Evolutionary conservation across 2,113 vertebrate species (phyloP).

Genomic region (Pluvialis apricaria): DNA sequence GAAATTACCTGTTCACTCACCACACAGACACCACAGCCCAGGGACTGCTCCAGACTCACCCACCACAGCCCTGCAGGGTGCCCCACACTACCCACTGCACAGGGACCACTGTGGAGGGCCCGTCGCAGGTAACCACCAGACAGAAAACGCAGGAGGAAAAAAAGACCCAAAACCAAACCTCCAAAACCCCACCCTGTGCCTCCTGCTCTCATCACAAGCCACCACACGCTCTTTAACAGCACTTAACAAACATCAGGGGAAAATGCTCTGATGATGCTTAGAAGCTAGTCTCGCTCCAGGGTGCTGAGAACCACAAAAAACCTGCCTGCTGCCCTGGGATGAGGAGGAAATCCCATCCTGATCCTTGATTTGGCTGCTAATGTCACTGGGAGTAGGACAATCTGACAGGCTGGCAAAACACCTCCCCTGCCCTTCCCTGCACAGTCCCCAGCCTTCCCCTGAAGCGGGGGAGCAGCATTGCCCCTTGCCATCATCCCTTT

Average conservation of each 20-base stretch:
- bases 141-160: neutral
- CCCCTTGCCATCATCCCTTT: neutral
- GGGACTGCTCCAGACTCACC: neutral
- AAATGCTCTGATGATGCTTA: neutral
- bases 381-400: neutral
- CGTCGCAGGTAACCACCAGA: neutral
- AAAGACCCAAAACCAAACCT: too few relatives aligned
- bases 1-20: neutral
- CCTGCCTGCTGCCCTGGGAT: neutral
- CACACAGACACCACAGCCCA: neutral
- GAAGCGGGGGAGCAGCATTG: neutral
- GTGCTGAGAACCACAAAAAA: neutral
- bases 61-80: neutral
- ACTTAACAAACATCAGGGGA: neutral
- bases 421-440: neutral
- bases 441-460: neutral
- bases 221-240: neutral
- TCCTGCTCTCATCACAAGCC: neutral
- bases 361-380: neutral
- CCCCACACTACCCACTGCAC: neutral
- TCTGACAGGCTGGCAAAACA: neutral
- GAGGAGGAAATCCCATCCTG: neutral
- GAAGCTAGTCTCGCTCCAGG: neutral
- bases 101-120: neutral
- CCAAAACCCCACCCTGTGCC: too few relatives aligned